phyloP scores from a whole-genome alignment of 2,888 invertebrate species.

The Cantharis rufa region DNA sequence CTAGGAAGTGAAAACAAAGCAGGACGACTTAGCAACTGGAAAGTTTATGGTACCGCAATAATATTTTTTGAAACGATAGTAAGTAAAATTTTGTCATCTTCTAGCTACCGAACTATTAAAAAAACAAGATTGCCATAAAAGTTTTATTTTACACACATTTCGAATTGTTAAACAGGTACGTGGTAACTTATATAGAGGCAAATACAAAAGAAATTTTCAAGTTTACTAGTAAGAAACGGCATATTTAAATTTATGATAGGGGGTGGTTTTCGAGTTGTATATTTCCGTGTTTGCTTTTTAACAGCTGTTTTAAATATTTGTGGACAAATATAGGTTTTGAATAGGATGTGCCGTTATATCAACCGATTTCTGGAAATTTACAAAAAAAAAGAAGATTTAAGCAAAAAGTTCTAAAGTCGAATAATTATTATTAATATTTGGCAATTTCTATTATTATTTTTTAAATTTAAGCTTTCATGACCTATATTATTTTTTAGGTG shows the following conservation, averaged over 20 bases:
- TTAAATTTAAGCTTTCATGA: background rate
- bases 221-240: conserved; percentile 10
- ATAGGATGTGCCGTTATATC: conserved; percentile 20
- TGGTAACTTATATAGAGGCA: background rate
- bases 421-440: no score
- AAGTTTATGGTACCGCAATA: background rate
- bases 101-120: background rate
- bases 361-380: background rate
- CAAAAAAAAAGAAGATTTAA: background rate
- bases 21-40: background rate
- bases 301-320: conserved; percentile 30
- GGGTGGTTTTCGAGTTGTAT: conserved; percentile 14
- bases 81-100: background rate
- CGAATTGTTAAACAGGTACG: background rate
- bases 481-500: conserved; percentile 7
- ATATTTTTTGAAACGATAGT: background rate
- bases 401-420: background rate
- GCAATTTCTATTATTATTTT: background rate
- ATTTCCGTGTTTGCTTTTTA: conserved; percentile 26
- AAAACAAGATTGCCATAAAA: background rate
- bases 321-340: conserved; percentile 18
- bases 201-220: conserved; percentile 6
- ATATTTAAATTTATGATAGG: conserved; percentile 25
- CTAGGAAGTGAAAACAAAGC: background rate
- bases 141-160: background rate